These are phyloP conservation scores for Metopia argyrocephala DNA, from an alignment of 2,888 invertebrate species.

Conservation along the genomic window DNA sequence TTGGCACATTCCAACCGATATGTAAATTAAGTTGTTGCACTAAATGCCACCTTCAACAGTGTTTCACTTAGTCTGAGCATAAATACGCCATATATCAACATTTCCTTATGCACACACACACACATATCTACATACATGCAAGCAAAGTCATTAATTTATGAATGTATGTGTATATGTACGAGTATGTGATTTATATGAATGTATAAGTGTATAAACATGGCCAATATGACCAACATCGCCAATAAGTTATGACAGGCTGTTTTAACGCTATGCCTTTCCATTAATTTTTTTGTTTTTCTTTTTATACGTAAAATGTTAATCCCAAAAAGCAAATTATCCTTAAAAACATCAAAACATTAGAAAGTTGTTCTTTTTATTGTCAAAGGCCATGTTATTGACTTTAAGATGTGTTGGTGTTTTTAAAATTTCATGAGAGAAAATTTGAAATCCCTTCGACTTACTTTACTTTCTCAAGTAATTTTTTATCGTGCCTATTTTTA, in stretches of 20 bases:
- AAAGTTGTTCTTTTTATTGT: too few species aligned
- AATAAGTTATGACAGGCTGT: slow-evolving; percentile 45
- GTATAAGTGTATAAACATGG: not conserved
- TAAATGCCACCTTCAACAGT: slow-evolving; percentile 70
- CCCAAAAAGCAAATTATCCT: slow-evolving; percentile 6
- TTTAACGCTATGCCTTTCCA: not conserved
- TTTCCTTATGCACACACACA: slow-evolving; percentile 13
- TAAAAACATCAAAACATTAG: too few species aligned
- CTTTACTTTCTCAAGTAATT: too few species aligned
- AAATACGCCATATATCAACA: not conserved
- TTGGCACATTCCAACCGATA: slow-evolving; percentile 74
- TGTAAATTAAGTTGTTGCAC: slow-evolving; percentile 78
- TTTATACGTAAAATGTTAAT: not conserved
- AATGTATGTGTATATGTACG: not conserved
- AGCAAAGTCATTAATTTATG: not conserved
- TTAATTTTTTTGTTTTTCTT: slow-evolving; percentile 26
- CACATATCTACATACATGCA: not conserved
- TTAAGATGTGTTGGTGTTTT: too few species aligned
- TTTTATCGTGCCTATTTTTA: too few species aligned
- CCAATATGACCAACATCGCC: slow-evolving; percentile 24
- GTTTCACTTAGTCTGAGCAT: slow-evolving; percentile 3
- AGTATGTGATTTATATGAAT: not conserved
- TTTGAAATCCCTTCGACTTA: too few species aligned
- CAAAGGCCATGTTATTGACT: too few species aligned
- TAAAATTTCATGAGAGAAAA: too few species aligned